Evolutionary conservation across 64 coral and sea anemone genomes (phyloP), one percentile per base, ranked within the genome.

Genomic region (Anthopleura sola): DNA sequence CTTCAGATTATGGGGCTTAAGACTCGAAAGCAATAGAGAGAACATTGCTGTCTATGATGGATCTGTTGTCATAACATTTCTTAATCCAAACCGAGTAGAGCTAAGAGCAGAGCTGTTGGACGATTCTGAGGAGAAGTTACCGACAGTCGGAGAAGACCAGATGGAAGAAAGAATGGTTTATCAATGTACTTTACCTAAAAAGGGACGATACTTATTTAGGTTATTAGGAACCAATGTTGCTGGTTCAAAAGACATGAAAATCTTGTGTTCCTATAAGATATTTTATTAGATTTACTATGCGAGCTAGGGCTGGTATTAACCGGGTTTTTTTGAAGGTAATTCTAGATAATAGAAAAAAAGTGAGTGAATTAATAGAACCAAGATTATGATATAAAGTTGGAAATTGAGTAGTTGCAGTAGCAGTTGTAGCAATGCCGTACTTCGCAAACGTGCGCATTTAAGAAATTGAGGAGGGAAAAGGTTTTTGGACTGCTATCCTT

Each of bases 1-100:
- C 6, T 91, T 91, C 79, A 74, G 89, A 17, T 24, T 60, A 29
- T 91, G 89, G 89, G 89, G 89, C 6, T 76, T 91, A 20, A 75
- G 84, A 9, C 23, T 91, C 1, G 89, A 91, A 40, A 91, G 89
- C 48, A 71, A 91, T 60, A 53, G 78, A n/a, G 83, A 91, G 83
- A 91, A 91, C 76, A 91, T 91, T 17, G 78, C 84, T 17, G 84
- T 91, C 1, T 91, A 86, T 23, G 89, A 91, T 81, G 89, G 84
- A 0, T 80, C 84, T 19, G 89, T 91, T 16, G 75, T 77, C 7
- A 78, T 91, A 26, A 86, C 89, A 3, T 80, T 91, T 8, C 16
- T 91, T 3, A 91, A 91, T 48, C 89, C 89, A 20, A 81, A 91
- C 36, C 55, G 40, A 3, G 78, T 91, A 6, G 55, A 86, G 31